Conservation (phyloP, 1,140 invertebrate species). For the Hylaeus anthracinus region DNA sequence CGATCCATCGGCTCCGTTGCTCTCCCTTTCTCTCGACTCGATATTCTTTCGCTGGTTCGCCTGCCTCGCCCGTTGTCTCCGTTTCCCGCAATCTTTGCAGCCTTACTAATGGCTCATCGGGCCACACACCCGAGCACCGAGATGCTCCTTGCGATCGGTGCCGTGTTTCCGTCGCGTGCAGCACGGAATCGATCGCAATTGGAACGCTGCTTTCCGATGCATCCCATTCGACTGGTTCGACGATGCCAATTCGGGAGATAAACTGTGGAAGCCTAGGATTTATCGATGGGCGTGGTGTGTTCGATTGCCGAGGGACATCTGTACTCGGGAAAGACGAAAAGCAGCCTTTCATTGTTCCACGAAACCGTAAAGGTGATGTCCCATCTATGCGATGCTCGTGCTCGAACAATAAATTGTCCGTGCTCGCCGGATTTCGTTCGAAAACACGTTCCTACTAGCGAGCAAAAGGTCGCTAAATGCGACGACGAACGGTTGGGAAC, state of each 20-base stretch:
- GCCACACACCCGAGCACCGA: neutral
- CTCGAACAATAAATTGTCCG: no score
- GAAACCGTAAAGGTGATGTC: neutral
- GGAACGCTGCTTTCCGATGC: neutral
- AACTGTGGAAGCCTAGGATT: neutral
- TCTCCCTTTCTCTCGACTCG: conserved; percentile 38
- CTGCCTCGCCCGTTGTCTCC: neutral
- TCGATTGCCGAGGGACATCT: neutral
- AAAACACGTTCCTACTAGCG: no score
- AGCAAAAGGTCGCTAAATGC: no score
- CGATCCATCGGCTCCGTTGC: conserved; percentile 11
- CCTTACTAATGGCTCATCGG: conserved; percentile 35
- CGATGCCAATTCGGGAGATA: neutral
- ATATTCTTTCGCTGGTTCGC: neutral
- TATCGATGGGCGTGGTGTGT: conserved; percentile 4
- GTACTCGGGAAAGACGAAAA: neutral
- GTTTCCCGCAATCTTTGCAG: conserved; percentile 29
- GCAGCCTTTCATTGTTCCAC: neutral
- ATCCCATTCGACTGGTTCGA: neutral
- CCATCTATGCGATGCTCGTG: no score
- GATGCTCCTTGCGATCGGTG: conserved; percentile 32
- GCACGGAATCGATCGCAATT: conserved; percentile 8
- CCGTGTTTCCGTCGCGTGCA: conserved; percentile 13
- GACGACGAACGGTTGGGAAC: no score
- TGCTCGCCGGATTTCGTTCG: no score